phyloP scores from a whole-genome alignment of 2,888 invertebrate species.

The Leucoptera coffeella region DNA sequence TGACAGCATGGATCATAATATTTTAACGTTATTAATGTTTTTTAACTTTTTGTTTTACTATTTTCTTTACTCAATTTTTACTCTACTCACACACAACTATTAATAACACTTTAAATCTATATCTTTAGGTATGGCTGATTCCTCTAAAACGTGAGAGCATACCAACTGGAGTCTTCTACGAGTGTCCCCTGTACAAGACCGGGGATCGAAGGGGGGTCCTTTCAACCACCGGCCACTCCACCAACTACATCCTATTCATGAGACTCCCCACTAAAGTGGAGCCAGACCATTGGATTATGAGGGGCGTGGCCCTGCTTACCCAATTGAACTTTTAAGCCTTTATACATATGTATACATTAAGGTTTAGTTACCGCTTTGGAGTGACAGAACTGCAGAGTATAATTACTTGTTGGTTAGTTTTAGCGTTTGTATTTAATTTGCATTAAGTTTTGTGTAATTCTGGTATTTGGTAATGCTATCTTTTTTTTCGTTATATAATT shows the following conservation, averaged over 20 bases:
- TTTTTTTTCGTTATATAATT: no score
- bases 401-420: not conserved
- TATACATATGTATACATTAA: constrained; percentile 12
- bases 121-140: constrained; percentile 70
- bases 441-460: no score
- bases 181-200: constrained; percentile 88
- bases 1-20: not conserved
- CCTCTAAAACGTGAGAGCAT: constrained; percentile 68
- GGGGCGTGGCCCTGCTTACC: constrained; percentile 83
- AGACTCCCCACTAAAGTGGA: constrained; percentile 59
- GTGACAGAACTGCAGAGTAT: not conserved
- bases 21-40: no score
- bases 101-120: not conserved
- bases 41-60: not conserved
- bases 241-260: constrained; percentile 88
- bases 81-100: not conserved
- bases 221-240: constrained; percentile 91
- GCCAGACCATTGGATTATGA: constrained; percentile 80
- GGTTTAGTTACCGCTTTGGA: not conserved
- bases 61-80: no score
- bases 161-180: constrained; percentile 59
- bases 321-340: constrained; percentile 74
- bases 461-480: no score
- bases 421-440: no score
- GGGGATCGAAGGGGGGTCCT: constrained; percentile 79